These are phyloP conservation scores for Sarcophaga carnaria DNA, from an alignment of 2,888 invertebrate genomes.

Conservation along the genomic window DNA sequence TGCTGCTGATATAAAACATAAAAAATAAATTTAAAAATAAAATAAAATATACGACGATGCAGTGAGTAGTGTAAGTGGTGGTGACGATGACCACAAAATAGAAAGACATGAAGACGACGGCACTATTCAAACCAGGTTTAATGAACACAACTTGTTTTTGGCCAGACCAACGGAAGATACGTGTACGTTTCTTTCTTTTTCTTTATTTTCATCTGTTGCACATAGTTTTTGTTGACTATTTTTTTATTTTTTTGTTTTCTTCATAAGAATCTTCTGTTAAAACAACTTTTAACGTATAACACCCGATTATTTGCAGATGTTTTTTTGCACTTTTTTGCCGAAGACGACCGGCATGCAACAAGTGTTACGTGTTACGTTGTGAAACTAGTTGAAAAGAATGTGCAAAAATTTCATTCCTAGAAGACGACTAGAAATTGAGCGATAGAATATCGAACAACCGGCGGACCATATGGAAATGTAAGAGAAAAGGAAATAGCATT, in stretches of 20 bases:
- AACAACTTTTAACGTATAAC: constrained; percentile 57
- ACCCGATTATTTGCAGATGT: constrained; percentile 42
- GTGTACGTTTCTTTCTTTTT: not conserved
- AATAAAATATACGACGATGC: constrained; percentile 16
- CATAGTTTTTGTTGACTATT: too few relatives aligned
- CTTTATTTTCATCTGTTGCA: not conserved
- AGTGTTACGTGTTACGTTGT: constrained; percentile 48
- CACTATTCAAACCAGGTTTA: constrained; percentile 9
- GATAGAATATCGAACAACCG: too few relatives aligned
- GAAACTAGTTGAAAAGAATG: constrained; percentile 9
- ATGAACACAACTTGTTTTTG: not conserved
- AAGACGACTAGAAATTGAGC: too few relatives aligned
- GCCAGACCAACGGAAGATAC: constrained; percentile 19
- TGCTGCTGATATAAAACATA: not conserved
- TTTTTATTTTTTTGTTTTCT: constrained; percentile 3
- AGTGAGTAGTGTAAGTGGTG: constrained; percentile 24
- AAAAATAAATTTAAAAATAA: constrained; percentile 9
- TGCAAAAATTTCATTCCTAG: too few relatives aligned
- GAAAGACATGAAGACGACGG: constrained; percentile 15
- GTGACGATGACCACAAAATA: constrained; percentile 55
- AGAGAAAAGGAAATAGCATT: too few relatives aligned
- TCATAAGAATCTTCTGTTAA: constrained; percentile 22
- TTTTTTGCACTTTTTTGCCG: constrained; percentile 11
- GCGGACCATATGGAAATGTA: too few relatives aligned
- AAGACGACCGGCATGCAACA: constrained; percentile 57